phyloP scores from a whole-genome alignment of 1,140 invertebrate species.

The Brachionus angularis region DNA sequence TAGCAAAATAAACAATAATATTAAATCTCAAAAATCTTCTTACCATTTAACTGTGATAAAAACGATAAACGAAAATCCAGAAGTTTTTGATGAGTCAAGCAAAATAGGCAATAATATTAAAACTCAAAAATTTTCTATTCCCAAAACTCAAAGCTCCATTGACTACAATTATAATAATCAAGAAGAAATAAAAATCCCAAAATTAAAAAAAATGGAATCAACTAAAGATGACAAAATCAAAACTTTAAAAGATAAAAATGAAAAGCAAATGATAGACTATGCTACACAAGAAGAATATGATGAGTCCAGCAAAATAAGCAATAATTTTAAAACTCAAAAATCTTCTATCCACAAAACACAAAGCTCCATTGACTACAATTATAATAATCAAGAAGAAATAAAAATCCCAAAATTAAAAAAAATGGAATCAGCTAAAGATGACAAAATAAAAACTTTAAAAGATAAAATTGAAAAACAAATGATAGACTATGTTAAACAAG shows the following conservation, averaged over 20 bases:
- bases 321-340: no score
- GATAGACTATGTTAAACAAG: not conserved
- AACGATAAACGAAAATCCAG: no score
- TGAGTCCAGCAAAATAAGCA: no score
- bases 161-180: not conserved
- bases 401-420: slow-evolving; percentile 19
- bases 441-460: not conserved
- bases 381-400: slow-evolving; percentile 30
- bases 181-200: slow-evolving; percentile 6
- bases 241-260: not conserved
- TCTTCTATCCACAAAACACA: no score
- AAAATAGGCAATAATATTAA: no score
- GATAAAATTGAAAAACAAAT: not conserved
- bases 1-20: slow-evolving; percentile 2
- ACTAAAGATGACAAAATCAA: slow-evolving; percentile 4
- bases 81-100: not conserved
- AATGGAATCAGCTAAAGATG: slow-evolving; percentile 31
- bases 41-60: no score
- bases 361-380: no score
- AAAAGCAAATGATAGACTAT: not conserved
- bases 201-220: not conserved
- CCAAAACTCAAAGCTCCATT: no score
- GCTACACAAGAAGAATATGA: not conserved
- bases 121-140: no score
- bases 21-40: no score